Conservation (phyloP, 2,113 vertebrate genomes). For the Menura novaehollandiae region DNA sequence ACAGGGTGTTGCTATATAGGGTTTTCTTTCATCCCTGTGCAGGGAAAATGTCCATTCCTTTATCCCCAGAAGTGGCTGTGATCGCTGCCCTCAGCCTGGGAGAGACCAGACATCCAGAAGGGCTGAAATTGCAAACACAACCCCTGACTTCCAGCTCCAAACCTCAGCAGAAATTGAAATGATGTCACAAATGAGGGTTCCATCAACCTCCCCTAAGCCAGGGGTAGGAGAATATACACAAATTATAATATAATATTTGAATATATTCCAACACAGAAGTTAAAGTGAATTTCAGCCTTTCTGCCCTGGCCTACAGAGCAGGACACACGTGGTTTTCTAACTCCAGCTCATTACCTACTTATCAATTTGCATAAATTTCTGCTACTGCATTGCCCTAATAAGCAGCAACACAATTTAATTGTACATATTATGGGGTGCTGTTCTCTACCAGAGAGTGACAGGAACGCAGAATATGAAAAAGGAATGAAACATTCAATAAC, state of each 20-base stretch:
- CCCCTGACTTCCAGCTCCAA: not conserved
- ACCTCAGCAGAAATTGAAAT: not conserved
- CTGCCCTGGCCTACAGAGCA: not conserved
- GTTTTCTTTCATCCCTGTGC: not conserved
- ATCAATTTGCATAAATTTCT: not conserved
- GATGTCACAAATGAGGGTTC: not conserved
- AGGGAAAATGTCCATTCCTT: not conserved
- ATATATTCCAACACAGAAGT: not conserved
- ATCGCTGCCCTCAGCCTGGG: not conserved
- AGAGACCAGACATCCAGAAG: not conserved
- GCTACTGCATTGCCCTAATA: not conserved
- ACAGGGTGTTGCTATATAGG: not conserved
- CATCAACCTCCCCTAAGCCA: not conserved
- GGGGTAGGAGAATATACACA: not conserved
- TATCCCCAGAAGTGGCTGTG: not conserved
- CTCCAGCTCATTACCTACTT: not conserved
- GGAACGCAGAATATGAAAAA: not conserved
- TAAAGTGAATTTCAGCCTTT: not conserved
- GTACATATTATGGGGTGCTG: not conserved
- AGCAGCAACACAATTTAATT: not conserved
- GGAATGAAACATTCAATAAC: not conserved
- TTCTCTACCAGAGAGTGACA: not conserved
- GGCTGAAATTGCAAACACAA: not conserved
- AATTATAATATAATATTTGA: not conserved
- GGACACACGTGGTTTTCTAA: not conserved